Evolutionary conservation across 2,113 vertebrate genomes (phyloP).

Genomic region (Brachionichthys hirsutus): DNA sequence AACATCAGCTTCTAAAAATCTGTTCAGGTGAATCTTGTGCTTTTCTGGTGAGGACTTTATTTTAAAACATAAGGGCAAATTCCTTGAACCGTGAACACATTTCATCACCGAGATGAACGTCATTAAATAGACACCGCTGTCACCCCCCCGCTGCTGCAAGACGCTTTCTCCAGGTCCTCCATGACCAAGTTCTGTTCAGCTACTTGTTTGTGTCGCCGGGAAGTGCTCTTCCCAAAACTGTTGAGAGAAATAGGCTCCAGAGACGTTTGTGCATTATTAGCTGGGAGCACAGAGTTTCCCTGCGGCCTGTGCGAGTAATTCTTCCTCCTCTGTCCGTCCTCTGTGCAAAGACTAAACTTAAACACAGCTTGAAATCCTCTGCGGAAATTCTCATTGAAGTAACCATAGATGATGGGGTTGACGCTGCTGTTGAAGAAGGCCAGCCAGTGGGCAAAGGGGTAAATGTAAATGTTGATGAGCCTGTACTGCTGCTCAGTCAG

Average conservation of each 20-base stretch:
- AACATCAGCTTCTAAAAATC: background rate
- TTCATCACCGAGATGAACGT: constrained; percentile 8
- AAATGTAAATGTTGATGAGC: constrained; percentile 89
- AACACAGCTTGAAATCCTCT: constrained; percentile 85
- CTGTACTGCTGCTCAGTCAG: constrained; percentile 78
- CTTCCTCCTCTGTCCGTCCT: constrained; percentile 61
- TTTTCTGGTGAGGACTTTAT: background rate
- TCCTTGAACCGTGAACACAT: background rate
- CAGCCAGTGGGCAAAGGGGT: constrained; percentile 92
- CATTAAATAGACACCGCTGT: constrained; percentile 73
- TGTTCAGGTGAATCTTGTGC: background rate
- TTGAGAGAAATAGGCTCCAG: constrained; percentile 77
- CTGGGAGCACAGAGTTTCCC: constrained; percentile 76
- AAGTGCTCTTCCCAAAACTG: constrained; percentile 66
- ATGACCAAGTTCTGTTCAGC: constrained; percentile 78
- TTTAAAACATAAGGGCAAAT: background rate
- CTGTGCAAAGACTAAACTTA: constrained; percentile 79
- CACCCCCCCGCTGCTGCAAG: constrained; percentile 65
- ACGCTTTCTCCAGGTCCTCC: constrained; percentile 78
- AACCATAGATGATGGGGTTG: constrained; percentile 92
- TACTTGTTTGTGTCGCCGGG: constrained; percentile 61
- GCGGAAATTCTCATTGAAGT: constrained; percentile 90
- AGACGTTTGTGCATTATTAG: constrained; percentile 57
- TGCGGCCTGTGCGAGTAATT: constrained; percentile 70
- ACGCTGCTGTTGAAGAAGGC: constrained; percentile 93